Conservation (phyloP, 2,797 vertebrate genomes). For the Manis crassicaudata region DNA sequence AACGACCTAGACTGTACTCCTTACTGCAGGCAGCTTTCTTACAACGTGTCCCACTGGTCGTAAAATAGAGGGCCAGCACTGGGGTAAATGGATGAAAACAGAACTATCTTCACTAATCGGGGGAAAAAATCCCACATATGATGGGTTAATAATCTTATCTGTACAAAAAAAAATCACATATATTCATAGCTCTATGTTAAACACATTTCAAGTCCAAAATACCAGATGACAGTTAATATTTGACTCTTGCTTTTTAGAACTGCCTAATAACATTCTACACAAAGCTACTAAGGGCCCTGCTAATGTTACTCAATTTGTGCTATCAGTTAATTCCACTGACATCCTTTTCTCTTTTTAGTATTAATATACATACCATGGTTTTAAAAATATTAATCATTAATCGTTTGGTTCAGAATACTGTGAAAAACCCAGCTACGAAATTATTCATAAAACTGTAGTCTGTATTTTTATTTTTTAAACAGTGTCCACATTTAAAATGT, state of each 20-base stretch:
- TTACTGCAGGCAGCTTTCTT: slow-evolving; percentile 23
- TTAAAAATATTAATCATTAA: slow-evolving; percentile 60
- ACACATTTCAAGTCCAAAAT: slow-evolving; percentile 59
- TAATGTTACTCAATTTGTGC: background rate
- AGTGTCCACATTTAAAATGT: slow-evolving; percentile 88
- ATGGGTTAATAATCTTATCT: slow-evolving; percentile 32
- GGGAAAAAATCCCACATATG: background rate
- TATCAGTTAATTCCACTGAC: slow-evolving; percentile 34
- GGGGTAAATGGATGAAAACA: slow-evolving; percentile 32
- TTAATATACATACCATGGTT: slow-evolving; percentile 36
- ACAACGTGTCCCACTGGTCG: background rate
- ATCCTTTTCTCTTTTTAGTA: slow-evolving; percentile 33
- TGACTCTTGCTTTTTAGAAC: slow-evolving; percentile 39
- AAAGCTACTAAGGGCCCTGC: slow-evolving; percentile 43
- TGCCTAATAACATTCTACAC: slow-evolving; percentile 35
- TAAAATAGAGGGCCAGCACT: slow-evolving; percentile 16
- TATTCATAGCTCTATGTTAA: slow-evolving; percentile 47
- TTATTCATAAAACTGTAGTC: slow-evolving; percentile 86
- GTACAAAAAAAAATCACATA: slow-evolving; percentile 22
- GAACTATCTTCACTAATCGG: background rate
- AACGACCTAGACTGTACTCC: background rate
- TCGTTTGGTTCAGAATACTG: slow-evolving; percentile 71
- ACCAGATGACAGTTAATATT: background rate
- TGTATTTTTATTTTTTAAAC: slow-evolving; percentile 87
- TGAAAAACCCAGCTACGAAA: slow-evolving; percentile 85